Conservation (phyloP, 2,113 vertebrate species). For the Pao palembangensis region DNA sequence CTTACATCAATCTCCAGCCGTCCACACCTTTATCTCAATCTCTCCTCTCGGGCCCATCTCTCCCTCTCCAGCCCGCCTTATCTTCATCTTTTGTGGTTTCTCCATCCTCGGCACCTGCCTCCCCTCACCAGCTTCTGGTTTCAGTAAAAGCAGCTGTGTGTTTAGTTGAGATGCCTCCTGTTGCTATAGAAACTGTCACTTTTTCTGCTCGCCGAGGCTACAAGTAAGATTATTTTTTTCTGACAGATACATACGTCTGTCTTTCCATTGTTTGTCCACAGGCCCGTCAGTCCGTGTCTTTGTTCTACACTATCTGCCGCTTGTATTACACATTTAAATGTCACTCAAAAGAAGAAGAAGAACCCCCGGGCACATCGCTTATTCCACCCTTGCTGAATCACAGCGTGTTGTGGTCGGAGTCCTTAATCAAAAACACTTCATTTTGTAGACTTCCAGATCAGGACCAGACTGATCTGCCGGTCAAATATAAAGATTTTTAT, state of each 20-base stretch:
- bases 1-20: slow-evolving; percentile 49
- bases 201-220: slow-evolving; percentile 54
- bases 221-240: slow-evolving; percentile 46
- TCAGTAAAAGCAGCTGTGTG: slow-evolving; percentile 51
- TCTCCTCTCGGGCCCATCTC: slow-evolving; percentile 45
- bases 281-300: slow-evolving; percentile 7
- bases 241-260: slow-evolving; percentile 34
- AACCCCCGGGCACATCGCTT: too few species aligned
- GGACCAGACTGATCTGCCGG: too few species aligned
- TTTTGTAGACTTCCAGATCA: too few species aligned
- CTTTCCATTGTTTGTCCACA: slow-evolving; percentile 23
- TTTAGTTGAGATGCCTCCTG: slow-evolving; percentile 65
- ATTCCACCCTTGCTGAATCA: too few species aligned
- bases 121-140: slow-evolving; percentile 68
- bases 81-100: slow-evolving; percentile 64
- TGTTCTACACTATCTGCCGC: background rate
- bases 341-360: background rate
- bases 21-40: slow-evolving; percentile 45
- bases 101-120: slow-evolving; percentile 46
- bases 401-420: too few species aligned
- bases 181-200: slow-evolving; percentile 76
- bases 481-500: too few species aligned
- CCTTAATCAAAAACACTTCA: too few species aligned
- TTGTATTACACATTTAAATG: background rate
- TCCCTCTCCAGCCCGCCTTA: slow-evolving; percentile 48